These are phyloP conservation scores for Cladorhizidae sp. DNA, from an alignment of 37 sponge, comb jelly and placozoan genomes.

Conservation along the genomic window DNA sequence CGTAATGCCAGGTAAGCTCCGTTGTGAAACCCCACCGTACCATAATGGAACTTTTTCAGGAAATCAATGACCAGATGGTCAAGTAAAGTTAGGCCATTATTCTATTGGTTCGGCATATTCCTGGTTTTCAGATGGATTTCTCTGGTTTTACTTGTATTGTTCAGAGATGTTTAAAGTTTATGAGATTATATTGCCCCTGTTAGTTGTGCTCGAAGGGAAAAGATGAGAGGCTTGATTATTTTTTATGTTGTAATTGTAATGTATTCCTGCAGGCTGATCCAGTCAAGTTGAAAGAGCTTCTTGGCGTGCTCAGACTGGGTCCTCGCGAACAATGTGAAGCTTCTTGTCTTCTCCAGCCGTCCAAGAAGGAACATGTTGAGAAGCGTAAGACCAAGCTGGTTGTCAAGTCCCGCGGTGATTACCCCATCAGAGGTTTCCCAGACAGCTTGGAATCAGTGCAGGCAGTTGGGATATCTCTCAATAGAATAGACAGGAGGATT, in stretches of 20 bases:
- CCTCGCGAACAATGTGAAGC: conserved; percentile 42
- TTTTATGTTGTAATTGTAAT: no score
- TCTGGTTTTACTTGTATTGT: no score
- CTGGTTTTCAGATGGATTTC: no score
- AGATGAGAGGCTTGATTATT: neutral
- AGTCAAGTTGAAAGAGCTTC: conserved; percentile 50
- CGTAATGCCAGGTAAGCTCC: no score
- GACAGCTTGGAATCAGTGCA: conserved; percentile 52
- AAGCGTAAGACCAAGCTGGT: conserved; percentile 47
- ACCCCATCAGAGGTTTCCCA: conserved; percentile 73
- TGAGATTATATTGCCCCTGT: no score
- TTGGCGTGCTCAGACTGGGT: conserved; percentile 45
- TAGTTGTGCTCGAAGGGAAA: no score
- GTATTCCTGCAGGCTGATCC: conserved; percentile 77
- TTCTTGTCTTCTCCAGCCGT: conserved; percentile 28
- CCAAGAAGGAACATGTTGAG: conserved; percentile 61
- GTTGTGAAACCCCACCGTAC: no score
- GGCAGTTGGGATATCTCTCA: conserved; percentile 57
- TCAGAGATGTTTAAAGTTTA: no score
- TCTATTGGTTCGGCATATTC: no score
- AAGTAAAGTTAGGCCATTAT: no score
- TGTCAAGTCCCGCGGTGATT: conserved; percentile 50
- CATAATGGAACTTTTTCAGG: no score
- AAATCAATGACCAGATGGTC: no score
- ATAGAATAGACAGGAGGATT: conserved; percentile 65